Base-by-base conservation (phyloP, 2,888 invertebrate species). In the Adelognathus sp. region DNA sequence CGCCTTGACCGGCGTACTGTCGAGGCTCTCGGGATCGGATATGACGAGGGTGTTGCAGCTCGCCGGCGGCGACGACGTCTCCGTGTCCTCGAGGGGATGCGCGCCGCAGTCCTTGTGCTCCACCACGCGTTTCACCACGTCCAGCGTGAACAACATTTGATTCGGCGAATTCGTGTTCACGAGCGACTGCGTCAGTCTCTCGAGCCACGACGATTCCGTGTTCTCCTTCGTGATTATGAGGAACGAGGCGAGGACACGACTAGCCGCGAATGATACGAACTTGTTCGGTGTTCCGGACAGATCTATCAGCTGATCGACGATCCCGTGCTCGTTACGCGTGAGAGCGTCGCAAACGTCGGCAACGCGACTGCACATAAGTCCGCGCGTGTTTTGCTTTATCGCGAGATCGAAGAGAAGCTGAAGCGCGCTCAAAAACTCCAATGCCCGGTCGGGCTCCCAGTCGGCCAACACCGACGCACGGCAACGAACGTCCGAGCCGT, bases 1-100 rank as follows among this genome's bases (percentile, higher is more conserved):
- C 84, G 96, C 97, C 92, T 97, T 97, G 52, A 97, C 95, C 75
- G 96, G 95, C 14, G 96, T 96, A n/a, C 96, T 97, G 87, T 97
- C 97, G 87, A 96, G 95, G 73, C 96, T 96, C 90, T 97, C 97
- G 0, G 96, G 95, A 88, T 97, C 97, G 33, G 95, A 95, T 31
- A 96, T 93, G 44, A 94, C 92, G 31, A 95, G 92, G 0, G 93
- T 94, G 5, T 93, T 92, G 90, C 95, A 95, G 71, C 90, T 90
- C 1, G 90, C 80, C 1, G 92, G 92, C 2, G 88, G 86, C 9
- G 85, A 77, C 2, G 87, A 81, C 46, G 83, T 88, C 1, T 90
- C 90, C 0, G 88, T 83, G 29, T 96, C 97, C 87, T 97, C 97
- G 41, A 96, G 89, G 0, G 97, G 96, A 92, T 97, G 97, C 84